Base-by-base conservation (phyloP, 2,113 vertebrate genomes). In the Piaya cayana region DNA sequence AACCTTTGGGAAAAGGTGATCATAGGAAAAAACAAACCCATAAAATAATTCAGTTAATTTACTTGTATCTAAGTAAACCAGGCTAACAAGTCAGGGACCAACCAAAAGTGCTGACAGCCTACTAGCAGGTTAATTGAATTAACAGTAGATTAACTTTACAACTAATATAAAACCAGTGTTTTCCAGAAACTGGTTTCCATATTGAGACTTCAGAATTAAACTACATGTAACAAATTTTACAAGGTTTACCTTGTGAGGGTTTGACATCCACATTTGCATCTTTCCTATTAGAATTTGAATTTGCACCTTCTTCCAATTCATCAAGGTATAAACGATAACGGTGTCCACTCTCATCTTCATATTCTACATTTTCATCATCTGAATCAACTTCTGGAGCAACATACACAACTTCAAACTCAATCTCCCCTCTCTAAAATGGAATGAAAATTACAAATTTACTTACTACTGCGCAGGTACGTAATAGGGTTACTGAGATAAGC, bases 361-460 rank as follows among this genome's bases (percentile, higher is more conserved):
- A 99, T 96, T 99, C 99, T 58, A 99, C 99, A 2, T 99, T 99
- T 97, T 99, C 99, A 64, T 99, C 99, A 87, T 99, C 99, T 0
- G 99, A 99, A 97, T 99, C 99, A 78, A 99, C 99, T 95, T 99
- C 99, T 9, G 99, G 99, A 86, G 99, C 99, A 97, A 99, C 99
- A 3, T 99, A 99, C 74, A 99, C 99, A 64, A 99, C 99, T 97
- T 99, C 99, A 79, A 99, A 99, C 96, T 99, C 99, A 4, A 99
- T 99, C 96, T 99, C 99, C 0, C 99, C 99, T 91, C 99, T 98
- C 99, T 99, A 97, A 69, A 97, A 92, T 36, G 71, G 45, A 89
- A 81, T 1, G 1, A 65, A 91, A 82, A 72, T 56, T 5, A 89
- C 14, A 58, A 27, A 36, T 67, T 87, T 81, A 79, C 20, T 93